A percentile compares a stretch with the other conserved stretches of the same genome.
Conservation (phyloP, 1,140 invertebrate genomes). For the Drosophila hydei region DNA sequence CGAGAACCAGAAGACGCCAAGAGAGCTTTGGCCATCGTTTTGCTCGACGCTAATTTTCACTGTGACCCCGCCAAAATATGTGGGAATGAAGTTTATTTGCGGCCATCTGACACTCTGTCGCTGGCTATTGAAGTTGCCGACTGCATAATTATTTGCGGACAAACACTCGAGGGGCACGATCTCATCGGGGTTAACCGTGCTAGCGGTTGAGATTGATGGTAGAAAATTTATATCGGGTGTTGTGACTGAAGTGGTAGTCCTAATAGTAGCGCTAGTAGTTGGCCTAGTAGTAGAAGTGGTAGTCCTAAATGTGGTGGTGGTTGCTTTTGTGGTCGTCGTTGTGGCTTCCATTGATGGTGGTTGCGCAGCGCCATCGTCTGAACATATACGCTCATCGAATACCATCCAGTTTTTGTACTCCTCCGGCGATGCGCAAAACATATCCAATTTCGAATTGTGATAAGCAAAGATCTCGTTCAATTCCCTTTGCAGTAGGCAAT, state of each 20-base stretch:
- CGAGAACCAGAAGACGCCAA: conserved; percentile 62
- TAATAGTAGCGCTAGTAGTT: neutral
- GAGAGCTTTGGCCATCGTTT: conserved; percentile 19
- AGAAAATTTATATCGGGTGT: neutral
- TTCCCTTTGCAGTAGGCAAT: conserved; percentile 43
- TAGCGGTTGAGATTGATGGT: conserved; percentile 29
- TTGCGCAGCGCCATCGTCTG: neutral
- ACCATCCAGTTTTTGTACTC: conserved; percentile 29
- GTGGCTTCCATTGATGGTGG: neutral
- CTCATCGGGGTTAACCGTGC: conserved; percentile 18
- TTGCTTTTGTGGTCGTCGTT: neutral
- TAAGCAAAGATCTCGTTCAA: conserved; percentile 44
- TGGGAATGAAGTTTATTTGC: conserved; percentile 28
- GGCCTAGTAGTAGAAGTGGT: neutral
- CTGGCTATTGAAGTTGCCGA: neutral
- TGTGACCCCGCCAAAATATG: conserved; percentile 13
- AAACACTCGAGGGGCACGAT: conserved; percentile 24
- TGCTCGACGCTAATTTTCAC: conserved; percentile 39
- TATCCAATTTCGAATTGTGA: conserved; percentile 7
- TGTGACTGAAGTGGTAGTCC: neutral
- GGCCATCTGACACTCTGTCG: conserved; percentile 33
- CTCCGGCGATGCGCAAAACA: conserved; percentile 43
- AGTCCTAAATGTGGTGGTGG: neutral
- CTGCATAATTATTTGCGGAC: neutral
- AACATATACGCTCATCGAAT: conserved; percentile 48